These are phyloP conservation scores for Athalia cordata DNA, from an alignment of 2,888 invertebrate genomes.

Conservation along the genomic window DNA sequence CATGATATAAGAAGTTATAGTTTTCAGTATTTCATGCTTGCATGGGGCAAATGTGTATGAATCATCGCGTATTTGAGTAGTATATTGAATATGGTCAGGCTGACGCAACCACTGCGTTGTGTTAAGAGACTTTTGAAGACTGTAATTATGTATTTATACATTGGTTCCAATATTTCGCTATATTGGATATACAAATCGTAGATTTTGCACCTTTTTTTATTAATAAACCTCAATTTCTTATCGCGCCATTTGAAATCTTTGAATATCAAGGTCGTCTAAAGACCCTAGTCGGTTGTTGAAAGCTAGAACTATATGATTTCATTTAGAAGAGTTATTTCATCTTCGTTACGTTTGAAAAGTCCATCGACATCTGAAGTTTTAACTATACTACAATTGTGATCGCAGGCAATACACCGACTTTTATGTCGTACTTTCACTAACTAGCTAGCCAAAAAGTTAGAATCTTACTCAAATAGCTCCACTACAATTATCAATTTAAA, in stretches of 20 bases:
- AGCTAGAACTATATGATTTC: too few species aligned
- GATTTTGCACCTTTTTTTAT: slow-evolving; percentile 32
- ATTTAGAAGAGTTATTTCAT: too few species aligned
- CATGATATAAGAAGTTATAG: slow-evolving; percentile 48
- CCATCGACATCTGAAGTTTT: too few species aligned
- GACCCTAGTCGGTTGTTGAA: too few species aligned
- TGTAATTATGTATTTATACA: slow-evolving; percentile 34
- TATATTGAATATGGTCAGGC: slow-evolving; percentile 41
- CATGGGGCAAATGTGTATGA: slow-evolving; percentile 55
- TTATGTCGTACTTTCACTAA: too few species aligned
- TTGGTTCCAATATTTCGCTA: slow-evolving; percentile 15
- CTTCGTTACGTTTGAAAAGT: too few species aligned
- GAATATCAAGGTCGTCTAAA: background rate
- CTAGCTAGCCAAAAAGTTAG: too few species aligned
- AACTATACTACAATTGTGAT: too few species aligned
- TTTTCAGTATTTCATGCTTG: slow-evolving; percentile 64
- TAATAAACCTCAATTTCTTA: background rate
- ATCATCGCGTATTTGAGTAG: slow-evolving; percentile 34
- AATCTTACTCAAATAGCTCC: too few species aligned
- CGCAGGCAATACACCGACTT: too few species aligned
- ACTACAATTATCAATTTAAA: too few species aligned
- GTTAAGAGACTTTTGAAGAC: slow-evolving; percentile 43
- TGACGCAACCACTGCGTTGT: slow-evolving; percentile 32
- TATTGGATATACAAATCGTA: background rate
- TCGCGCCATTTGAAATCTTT: background rate